Percentiles rank a stretch among this genome's conserved stretches.
These are phyloP conservation scores for Eurosta solidaginis DNA, from an alignment of 1,140 invertebrate genomes.

Conservation along the genomic window DNA sequence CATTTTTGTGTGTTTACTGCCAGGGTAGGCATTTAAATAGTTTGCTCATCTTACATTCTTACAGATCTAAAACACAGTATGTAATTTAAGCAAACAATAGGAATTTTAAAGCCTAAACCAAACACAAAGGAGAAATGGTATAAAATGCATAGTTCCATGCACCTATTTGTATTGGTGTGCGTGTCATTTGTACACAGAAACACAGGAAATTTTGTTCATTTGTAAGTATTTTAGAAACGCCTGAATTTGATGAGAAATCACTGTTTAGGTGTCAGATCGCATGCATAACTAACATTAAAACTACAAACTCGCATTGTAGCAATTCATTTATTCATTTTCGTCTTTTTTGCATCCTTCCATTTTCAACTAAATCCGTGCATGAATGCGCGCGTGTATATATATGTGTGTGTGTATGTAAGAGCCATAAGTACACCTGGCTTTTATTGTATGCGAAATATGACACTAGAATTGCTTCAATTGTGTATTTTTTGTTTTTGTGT, in stretches of 20 bases:
- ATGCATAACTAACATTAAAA: neutral
- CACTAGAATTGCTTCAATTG: neutral
- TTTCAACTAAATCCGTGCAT: neutral
- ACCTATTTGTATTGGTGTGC: neutral
- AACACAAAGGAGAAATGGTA: neutral
- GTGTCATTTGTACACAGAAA: neutral
- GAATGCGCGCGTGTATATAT: too few species aligned
- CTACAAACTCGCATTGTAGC: neutral
- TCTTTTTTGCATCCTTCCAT: neutral
- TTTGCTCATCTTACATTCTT: neutral
- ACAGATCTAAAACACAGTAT: neutral
- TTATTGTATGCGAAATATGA: neutral
- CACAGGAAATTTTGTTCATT: neutral
- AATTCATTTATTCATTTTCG: neutral
- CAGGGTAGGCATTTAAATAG: neutral
- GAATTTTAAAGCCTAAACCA: conserved; percentile 12
- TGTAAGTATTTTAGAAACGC: neutral
- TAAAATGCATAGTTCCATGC: neutral
- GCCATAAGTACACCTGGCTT: conserved; percentile 5
- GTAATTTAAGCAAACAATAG: conserved; percentile 1
- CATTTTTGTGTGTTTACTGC: too few species aligned
- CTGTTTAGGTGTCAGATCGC: neutral
- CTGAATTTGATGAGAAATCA: neutral
- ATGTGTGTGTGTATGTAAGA: too few species aligned
- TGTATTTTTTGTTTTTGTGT: too few species aligned